A percentile compares a stretch with the other conserved stretches of the same genome.
Conservation (phyloP, 35 echinoderm and acorn worm genomes). For the Lytechinus pictus region DNA sequence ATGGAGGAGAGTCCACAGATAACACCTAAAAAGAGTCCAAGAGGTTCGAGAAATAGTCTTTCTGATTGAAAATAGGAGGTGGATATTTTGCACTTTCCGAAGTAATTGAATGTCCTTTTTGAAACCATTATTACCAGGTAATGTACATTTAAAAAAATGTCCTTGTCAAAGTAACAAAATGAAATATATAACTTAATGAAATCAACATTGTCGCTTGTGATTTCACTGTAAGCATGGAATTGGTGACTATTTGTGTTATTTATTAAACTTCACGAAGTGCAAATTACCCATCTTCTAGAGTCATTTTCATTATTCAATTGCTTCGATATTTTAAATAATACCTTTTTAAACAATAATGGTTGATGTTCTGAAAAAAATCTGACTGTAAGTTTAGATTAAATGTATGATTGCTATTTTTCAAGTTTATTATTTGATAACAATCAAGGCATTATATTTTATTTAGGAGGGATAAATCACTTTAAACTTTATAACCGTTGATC, state of each 20-base stretch:
- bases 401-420: no score
- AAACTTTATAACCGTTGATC: no score
- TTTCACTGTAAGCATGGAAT: background rate
- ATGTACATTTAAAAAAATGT: no score
- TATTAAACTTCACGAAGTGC: background rate
- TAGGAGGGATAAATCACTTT: no score
- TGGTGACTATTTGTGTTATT: background rate
- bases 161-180: background rate
- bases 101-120: background rate
- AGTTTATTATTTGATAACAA: background rate
- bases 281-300: background rate
- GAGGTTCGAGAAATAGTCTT: conserved; percentile 31
- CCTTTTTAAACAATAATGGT: background rate
- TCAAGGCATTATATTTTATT: background rate
- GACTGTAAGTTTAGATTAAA: no score
- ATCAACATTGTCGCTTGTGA: background rate
- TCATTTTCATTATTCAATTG: background rate
- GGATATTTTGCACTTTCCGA: background rate
- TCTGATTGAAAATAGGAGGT: conserved; percentile 13
- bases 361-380: background rate
- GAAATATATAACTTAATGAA: background rate
- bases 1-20: background rate
- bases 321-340: background rate
- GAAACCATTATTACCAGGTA: background rate
- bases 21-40: conserved; percentile 28